These are phyloP conservation scores for Erebia ligea DNA, from an alignment of 2,888 invertebrate species.

Conservation along the genomic window DNA sequence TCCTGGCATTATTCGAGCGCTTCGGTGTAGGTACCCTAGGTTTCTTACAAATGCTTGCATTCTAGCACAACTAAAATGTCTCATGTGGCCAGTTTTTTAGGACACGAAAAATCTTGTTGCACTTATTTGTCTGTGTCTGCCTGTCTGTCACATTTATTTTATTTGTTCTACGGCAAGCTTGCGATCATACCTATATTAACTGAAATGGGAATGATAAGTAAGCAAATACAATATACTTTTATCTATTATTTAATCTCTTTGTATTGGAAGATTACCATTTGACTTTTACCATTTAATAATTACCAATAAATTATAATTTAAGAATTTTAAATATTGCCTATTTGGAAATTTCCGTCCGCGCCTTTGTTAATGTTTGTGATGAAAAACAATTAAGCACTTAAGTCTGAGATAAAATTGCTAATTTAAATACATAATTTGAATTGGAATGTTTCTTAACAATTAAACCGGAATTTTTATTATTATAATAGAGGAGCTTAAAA, in stretches of 20 bases:
- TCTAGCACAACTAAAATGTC: background rate
- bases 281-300: no score
- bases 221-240: no score
- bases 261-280: no score
- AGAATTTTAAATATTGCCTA: background rate
- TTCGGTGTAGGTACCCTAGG: slow-evolving; percentile 42
- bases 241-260: no score
- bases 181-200: no score
- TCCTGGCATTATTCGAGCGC: slow-evolving; percentile 59
- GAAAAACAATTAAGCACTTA: slow-evolving; percentile 34
- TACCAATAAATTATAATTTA: background rate
- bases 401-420: slow-evolving; percentile 22
- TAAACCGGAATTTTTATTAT: slow-evolving; percentile 25
- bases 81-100: background rate
- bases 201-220: no score
- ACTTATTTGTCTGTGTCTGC: no score
- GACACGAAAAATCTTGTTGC: no score
- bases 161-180: no score
- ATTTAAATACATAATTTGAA: slow-evolving; percentile 35
- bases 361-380: slow-evolving; percentile 17
- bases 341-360: slow-evolving; percentile 11
- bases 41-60: background rate
- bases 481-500: slow-evolving; percentile 24
- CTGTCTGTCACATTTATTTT: no score
- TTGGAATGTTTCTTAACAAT: slow-evolving; percentile 24